These are phyloP conservation scores for Spodoptera picta DNA, from an alignment of 2,888 invertebrate species.

Conservation along the genomic window DNA sequence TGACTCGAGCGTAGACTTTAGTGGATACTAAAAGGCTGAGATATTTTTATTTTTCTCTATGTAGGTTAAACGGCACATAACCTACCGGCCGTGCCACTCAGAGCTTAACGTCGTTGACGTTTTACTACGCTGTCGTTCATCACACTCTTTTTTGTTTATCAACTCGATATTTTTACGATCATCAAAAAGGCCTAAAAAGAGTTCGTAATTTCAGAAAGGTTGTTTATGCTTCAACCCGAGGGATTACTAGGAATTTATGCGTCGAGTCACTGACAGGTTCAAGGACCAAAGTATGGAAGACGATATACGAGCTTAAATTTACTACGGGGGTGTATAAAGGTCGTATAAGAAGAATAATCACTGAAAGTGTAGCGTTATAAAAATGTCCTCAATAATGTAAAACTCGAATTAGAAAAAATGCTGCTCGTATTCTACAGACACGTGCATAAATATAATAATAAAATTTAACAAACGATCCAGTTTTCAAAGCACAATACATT, in stretches of 20 bases:
- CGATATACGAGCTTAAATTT: no score
- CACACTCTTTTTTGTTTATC: constrained; percentile 48
- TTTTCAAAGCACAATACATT: constrained; percentile 3
- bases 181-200: constrained; percentile 31
- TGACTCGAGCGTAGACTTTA: constrained; percentile 5
- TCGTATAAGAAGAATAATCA: neutral
- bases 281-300: neutral
- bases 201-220: constrained; percentile 36
- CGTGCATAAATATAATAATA: neutral
- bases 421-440: no score
- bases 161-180: constrained; percentile 52
- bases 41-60: constrained; percentile 41
- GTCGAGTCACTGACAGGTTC: constrained; percentile 1
- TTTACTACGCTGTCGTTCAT: constrained; percentile 41
- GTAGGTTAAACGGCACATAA: constrained; percentile 47
- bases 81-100: constrained; percentile 29
- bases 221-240: constrained; percentile 17
- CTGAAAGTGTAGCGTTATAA: no score
- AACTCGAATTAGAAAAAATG: no score
- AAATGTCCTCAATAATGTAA: no score
- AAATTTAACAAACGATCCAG: neutral
- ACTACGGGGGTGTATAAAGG: neutral
- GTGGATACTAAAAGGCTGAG: constrained; percentile 5
- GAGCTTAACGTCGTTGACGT: constrained; percentile 28
- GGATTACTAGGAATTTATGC: constrained; percentile 20